Evolutionary conservation across 1,140 invertebrate species (phyloP).

Genomic region (Aphelenchoides fujianensis): DNA sequence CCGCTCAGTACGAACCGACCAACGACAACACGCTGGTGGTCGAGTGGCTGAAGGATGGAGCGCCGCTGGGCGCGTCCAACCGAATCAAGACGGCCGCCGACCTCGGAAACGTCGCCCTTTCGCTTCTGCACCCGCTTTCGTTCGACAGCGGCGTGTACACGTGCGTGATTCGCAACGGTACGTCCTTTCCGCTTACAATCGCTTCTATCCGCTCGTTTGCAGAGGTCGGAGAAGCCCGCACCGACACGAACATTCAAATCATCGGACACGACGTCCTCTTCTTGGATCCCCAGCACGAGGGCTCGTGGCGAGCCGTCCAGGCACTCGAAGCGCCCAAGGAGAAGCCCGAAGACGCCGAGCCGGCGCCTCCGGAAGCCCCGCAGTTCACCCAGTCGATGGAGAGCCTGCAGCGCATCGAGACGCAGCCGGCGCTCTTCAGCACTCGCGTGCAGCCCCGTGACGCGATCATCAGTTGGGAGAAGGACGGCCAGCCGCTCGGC

Average conservation of each 20-base stretch:
- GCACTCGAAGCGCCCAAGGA: conserved; percentile 79
- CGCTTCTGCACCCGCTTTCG: conserved; percentile 79
- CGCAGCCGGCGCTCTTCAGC: conserved; percentile 80
- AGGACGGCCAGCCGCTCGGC: conserved; percentile 57
- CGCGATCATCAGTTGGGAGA: conserved; percentile 65
- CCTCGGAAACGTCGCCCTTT: conserved; percentile 77
- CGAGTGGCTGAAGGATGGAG: conserved; percentile 88
- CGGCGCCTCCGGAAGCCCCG: conserved; percentile 47
- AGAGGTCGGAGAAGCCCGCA: conserved; percentile 68
- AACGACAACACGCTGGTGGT: conserved; percentile 87
- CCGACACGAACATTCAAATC: conserved; percentile 50
- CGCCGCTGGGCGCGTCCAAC: conserved; percentile 78
- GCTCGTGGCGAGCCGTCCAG: conserved; percentile 77
- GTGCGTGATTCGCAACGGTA: conserved; percentile 68
- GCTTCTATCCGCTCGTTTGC: conserved; percentile 88
- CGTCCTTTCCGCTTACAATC: conserved; percentile 76
- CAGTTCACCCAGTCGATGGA: conserved; percentile 53
- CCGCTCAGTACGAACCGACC: conserved; percentile 88
- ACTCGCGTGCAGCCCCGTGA: conserved; percentile 90
- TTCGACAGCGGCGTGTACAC: conserved; percentile 81
- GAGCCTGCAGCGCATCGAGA: conserved; percentile 74
- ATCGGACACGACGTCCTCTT: neutral
- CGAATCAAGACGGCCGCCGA: conserved; percentile 85
- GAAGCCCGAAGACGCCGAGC: conserved; percentile 71
- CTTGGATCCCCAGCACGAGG: conserved; percentile 40